A percentile compares a stretch with the other conserved stretches of the same genome.
These are phyloP conservation scores for Norana najaformis DNA, from an alignment of 2,888 invertebrate species.

Conservation along the genomic window DNA sequence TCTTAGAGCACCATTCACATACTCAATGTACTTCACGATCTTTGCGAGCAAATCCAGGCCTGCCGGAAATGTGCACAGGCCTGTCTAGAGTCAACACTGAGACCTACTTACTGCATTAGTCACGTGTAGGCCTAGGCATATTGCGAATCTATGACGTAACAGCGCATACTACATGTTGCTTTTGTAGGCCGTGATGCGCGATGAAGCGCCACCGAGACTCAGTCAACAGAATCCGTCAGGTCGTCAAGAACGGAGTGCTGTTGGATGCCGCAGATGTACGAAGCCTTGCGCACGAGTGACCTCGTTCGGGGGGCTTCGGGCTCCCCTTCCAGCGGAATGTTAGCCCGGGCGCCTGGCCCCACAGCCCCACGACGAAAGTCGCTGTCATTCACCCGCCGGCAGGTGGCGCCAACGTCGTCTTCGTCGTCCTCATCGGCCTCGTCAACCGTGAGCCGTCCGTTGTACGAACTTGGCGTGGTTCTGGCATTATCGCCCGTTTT, in stretches of 20 bases:
- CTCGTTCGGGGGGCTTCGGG: not conserved
- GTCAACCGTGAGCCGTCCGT: not conserved
- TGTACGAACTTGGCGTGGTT: not conserved
- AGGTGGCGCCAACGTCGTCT: not conserved
- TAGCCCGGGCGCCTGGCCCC: conserved; percentile 7
- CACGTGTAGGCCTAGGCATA: not conserved
- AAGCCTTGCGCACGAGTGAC: conserved; percentile 17
- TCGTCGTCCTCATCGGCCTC: not conserved
- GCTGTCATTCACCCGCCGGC: not conserved
- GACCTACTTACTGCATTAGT: not conserved
- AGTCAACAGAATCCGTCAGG: not conserved
- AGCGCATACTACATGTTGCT: not conserved
- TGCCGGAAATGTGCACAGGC: not conserved
- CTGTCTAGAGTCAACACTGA: not conserved
- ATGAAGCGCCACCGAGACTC: not conserved
- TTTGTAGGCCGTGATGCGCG: not conserved
- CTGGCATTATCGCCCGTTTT: not conserved
- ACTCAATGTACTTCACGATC: not conserved
- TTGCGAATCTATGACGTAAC: not conserved
- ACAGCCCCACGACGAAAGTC: not conserved
- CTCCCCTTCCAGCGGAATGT: conserved; percentile 14
- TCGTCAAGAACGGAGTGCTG: conserved; percentile 4
- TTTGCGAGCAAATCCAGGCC: not conserved
- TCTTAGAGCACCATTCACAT: not conserved
- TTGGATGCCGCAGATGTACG: conserved; percentile 16